Percentiles rank a stretch among this genome's conserved stretches.
Evolutionary conservation across 2,888 invertebrate genomes (phyloP).

Genomic region (Leuctra nigra): DNA sequence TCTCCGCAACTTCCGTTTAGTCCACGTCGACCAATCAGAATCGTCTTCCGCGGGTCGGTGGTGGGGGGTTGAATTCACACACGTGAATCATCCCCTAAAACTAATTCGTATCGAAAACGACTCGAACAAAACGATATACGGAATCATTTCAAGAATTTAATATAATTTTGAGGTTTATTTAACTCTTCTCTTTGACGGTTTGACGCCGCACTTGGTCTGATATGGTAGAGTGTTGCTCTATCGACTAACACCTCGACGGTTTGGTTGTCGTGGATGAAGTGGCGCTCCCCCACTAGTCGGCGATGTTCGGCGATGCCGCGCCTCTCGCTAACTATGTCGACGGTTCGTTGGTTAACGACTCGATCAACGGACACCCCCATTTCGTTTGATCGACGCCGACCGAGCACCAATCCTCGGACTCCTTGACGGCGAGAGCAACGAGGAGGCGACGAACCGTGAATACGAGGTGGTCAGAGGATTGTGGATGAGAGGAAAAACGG

Average conservation of each 20-base stretch:
- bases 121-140: not conserved
- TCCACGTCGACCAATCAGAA: conserved; percentile 9
- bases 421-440: conserved; percentile 3
- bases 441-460: conserved; percentile 9
- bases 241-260: not conserved
- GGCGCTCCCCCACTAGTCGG: not conserved
- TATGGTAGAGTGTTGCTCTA: not conserved
- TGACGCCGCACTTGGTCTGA: too few relatives aligned
- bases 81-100: conserved; percentile 12
- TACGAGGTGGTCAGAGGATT: too few relatives aligned
- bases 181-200: not conserved
- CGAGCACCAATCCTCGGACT: conserved; percentile 7
- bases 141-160: too few relatives aligned
- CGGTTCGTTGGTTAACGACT: conserved; percentile 2
- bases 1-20: conserved; percentile 10
- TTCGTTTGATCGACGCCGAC: conserved; percentile 6
- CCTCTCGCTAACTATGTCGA: not conserved
- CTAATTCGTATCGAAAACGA: too few relatives aligned
- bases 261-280: too few relatives aligned
- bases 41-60: too few relatives aligned
- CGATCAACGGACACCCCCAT: not conserved
- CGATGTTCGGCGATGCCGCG: not conserved
- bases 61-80: too few relatives aligned
- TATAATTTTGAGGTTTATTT: too few relatives aligned
- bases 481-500: too few relatives aligned